phyloP scores from a whole-genome alignment of 2,113 vertebrate species.

The Cromileptes altivelis region DNA sequence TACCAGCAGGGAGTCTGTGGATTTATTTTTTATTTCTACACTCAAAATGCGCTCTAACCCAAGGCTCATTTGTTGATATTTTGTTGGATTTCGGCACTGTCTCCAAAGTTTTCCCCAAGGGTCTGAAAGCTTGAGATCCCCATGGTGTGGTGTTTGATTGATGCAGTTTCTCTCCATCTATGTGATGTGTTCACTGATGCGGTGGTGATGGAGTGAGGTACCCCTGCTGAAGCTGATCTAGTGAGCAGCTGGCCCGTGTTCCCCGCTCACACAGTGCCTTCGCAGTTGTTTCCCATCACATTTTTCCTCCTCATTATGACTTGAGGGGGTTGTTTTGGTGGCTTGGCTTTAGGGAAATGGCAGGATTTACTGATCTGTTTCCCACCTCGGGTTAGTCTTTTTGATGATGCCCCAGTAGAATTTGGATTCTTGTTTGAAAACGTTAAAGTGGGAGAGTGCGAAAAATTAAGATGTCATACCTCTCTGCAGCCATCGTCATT shows the following conservation, averaged over 20 bases:
- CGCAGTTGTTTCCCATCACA: slow-evolving; percentile 61
- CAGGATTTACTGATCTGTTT: slow-evolving; percentile 39
- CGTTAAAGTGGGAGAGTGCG: not conserved
- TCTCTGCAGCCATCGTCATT: not conserved
- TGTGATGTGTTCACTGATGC: slow-evolving; percentile 71
- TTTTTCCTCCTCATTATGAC: slow-evolving; percentile 60
- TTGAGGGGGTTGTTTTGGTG: slow-evolving; percentile 52
- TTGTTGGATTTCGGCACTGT: slow-evolving; percentile 56
- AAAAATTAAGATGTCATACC: slow-evolving; percentile 14
- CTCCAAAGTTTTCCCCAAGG: slow-evolving; percentile 64
- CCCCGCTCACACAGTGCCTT: slow-evolving; percentile 40
- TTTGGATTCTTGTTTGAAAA: slow-evolving; percentile 17
- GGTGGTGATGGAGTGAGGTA: slow-evolving; percentile 71
- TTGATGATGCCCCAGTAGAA: slow-evolving; percentile 23
- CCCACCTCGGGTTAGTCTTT: slow-evolving; percentile 30
- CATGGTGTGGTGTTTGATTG: slow-evolving; percentile 67
- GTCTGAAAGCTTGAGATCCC: slow-evolving; percentile 52
- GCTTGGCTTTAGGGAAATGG: slow-evolving; percentile 47
- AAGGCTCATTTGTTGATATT: slow-evolving; percentile 71
- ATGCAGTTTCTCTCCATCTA: slow-evolving; percentile 61
- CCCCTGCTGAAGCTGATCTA: slow-evolving; percentile 67
- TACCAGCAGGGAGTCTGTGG: slow-evolving; percentile 31
- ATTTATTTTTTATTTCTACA: slow-evolving; percentile 29
- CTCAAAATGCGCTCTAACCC: slow-evolving; percentile 47
- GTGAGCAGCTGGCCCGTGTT: slow-evolving; percentile 70